Base-by-base conservation (phyloP, 2,888 invertebrate genomes). In the Epinotia demarniana region DNA sequence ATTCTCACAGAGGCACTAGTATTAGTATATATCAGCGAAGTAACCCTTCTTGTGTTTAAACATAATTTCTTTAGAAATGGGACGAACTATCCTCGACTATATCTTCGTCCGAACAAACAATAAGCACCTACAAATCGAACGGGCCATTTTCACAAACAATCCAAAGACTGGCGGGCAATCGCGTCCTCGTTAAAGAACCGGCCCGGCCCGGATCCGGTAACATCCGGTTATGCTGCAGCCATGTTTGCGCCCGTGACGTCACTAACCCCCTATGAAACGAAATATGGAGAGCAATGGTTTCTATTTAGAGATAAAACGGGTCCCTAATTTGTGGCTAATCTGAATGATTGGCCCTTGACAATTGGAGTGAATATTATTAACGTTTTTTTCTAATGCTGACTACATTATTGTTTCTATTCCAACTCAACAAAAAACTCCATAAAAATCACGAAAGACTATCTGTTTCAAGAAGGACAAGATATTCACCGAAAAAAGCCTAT, bases 141-240 rank as follows among this genome's bases (percentile, higher is more conserved):
- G 53, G 9, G 16, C 58, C 58, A 27, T 46, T 60, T 23, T 49
- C 43, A n/a, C 58, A 27, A 57, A 72, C 62, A 62, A 61, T 33
- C 18, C 53, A 57, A 57, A 72, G 72, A 72, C 63, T 39, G 39
- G 39, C 55, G 58, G 72, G 73, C 72, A 75, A 78, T 78, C 55
- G 57, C 58, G 71, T 69, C 78, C 79, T 46, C 79, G 73, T 78
- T 81, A 81, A 83, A 84, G 83, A 85, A 80, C 75, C 80, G 79
- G 79, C 78, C 81, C 81, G 82, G 84, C 80, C 79, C 80, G 81
- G 76, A 78, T 77, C 78, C 79, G 81, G 81, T 72, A 80, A 81
- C 83, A 84, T 81, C 82, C 84, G 80, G 82, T 77, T 81, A 72
- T 77, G 76, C 64, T 13, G 72, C 33, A n/a, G 64, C 72, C 63